Base-by-base conservation (phyloP, 2,888 invertebrate genomes). In the Torymus tubicola region DNA sequence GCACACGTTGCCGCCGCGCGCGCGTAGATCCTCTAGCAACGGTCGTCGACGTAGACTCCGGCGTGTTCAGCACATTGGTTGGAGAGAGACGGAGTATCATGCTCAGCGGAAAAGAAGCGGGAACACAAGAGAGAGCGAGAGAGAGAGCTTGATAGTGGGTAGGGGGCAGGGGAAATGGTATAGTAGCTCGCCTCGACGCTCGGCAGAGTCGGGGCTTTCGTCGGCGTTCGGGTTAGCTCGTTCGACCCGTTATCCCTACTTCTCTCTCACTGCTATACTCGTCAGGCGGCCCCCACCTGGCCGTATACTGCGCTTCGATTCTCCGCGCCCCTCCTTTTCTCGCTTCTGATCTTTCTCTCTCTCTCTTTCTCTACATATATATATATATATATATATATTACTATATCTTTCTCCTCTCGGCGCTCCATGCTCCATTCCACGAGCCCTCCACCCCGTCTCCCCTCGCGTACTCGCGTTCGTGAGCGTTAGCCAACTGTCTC, bases 191-290 rank as follows among this genome's bases (percentile, higher is more conserved):
- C 31, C 31, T 31, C 31, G 31, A 31, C 31, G 31, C 31, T 31
- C 31, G 31, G 31, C 31, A 31, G 16, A 31, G 16, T 86, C 84
- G 85, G 88, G 86, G 86, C 64, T 80, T 68, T 67, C 80, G 67
- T 68, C 64, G 78, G 67, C 13, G 87, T 88, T 89, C 87, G 88
- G 89, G 89, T 89, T 89, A 90, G 90, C 90, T 90, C 90, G 90
- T 90, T 90, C 90, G 90, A 90, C 90, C 90, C 90, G 91, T 90
- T 78, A 74, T 80, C 84, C 81, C 80, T 74, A 74, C 82, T 61
- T 63, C 64, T 64, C 74, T 60, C 52, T 42, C 69, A 4, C 76
- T n/a, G 11, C 67, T 72, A 65, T 76, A 21, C 13, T 31, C 67
- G 63, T 12, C 31, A 42, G 12, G 13, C 21, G n/a, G n/a, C 58